Percentiles rank a stretch among this genome's conserved stretches.
phyloP scores from a whole-genome alignment of 2,113 vertebrate species.

The Psophia crepitans region DNA sequence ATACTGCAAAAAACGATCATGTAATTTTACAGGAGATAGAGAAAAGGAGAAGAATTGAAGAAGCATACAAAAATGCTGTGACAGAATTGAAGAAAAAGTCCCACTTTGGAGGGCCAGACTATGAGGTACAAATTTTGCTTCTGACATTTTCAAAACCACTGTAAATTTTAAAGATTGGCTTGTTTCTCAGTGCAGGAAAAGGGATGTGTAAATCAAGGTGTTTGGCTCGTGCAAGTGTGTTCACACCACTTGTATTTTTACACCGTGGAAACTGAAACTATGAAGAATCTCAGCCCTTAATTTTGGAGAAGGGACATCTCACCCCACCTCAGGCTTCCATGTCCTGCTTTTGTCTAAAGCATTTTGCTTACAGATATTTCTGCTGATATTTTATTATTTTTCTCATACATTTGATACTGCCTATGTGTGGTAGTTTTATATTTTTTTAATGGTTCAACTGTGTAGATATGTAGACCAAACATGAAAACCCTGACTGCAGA shows the following conservation, averaged over 20 bases:
- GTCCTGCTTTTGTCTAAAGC: background rate
- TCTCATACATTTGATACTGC: background rate
- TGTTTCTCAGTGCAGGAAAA: background rate
- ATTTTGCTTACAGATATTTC: background rate
- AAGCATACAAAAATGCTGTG: conserved; percentile 89
- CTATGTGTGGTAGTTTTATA: background rate
- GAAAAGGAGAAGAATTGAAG: conserved; percentile 87
- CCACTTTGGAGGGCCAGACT: conserved; percentile 96
- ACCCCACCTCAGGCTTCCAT: background rate
- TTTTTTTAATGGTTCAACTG: background rate
- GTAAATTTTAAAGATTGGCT: background rate
- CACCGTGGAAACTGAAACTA: background rate
- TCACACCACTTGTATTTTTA: background rate
- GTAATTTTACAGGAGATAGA: conserved; percentile 83
- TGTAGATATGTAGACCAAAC: background rate
- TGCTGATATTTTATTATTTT: background rate
- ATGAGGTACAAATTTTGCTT: conserved; percentile 81
- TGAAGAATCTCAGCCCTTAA: background rate
- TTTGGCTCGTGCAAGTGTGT: background rate
- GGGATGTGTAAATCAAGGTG: background rate
- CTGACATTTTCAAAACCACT: background rate
- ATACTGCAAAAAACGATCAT: background rate
- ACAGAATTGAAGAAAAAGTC: conserved; percentile 95
- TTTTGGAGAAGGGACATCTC: background rate
- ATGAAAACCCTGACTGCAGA: background rate